Conservation (phyloP, 2,113 vertebrate genomes). For the Carassius auratus region DNA sequence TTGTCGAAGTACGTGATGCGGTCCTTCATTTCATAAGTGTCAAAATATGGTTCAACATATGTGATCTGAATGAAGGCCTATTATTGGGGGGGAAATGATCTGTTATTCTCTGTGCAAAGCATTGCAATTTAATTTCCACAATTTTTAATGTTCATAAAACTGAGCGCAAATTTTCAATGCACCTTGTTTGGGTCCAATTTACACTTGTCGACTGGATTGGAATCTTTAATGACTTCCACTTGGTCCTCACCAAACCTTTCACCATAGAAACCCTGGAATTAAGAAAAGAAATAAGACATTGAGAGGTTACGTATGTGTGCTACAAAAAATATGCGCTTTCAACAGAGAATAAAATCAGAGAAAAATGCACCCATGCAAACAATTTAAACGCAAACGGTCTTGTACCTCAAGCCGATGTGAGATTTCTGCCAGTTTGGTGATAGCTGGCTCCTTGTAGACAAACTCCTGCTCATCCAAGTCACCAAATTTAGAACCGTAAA, state of each 20-base stretch:
- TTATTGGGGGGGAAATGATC: background rate
- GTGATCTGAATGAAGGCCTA: constrained; percentile 98
- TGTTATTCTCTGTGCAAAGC: background rate
- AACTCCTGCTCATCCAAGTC: constrained; percentile 98
- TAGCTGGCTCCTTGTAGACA: constrained; percentile 98
- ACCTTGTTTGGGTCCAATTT: constrained; percentile 98
- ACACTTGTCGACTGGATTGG: constrained; percentile 97
- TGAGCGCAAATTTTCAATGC: background rate
- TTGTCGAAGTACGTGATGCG: constrained; percentile 99
- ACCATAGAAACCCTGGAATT: constrained; percentile 90
- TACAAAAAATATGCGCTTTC: background rate
- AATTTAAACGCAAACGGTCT: background rate
- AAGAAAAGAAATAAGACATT: constrained; percentile 13
- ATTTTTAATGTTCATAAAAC: background rate
- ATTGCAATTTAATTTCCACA: background rate
- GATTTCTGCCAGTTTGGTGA: constrained; percentile 97
- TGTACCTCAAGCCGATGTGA: constrained; percentile 96
- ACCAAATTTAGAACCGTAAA: constrained; percentile 96
- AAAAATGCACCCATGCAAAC: too few species aligned
- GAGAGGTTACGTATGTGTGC: background rate
- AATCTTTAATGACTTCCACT: constrained; percentile 97
- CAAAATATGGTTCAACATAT: constrained; percentile 96
- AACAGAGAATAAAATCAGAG: background rate
- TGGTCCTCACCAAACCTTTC: constrained; percentile 95
- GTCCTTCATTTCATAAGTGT: constrained; percentile 99